phyloP scores from a whole-genome alignment of 2,888 invertebrate species.

The Altica lythri region DNA sequence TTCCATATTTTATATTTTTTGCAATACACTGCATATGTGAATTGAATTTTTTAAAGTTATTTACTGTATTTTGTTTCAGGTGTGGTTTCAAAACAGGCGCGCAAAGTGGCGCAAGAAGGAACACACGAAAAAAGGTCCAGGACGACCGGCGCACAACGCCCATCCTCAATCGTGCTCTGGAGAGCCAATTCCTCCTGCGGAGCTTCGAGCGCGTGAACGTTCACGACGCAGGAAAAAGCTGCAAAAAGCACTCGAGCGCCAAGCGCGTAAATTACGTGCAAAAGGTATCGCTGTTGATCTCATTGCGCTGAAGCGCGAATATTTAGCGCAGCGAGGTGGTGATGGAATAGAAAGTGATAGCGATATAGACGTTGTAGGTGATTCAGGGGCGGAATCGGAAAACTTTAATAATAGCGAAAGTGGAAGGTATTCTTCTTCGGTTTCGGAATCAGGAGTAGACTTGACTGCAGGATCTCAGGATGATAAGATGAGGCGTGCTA shows the following conservation, averaged over 20 bases:
- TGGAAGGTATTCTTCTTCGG: conserved; percentile 49
- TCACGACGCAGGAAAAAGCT: conserved; percentile 89
- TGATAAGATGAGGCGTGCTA: conserved; percentile 65
- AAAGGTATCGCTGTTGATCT: conserved; percentile 90
- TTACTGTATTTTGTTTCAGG: conserved; percentile 70
- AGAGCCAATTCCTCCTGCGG: conserved; percentile 93
- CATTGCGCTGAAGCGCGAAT: conserved; percentile 82
- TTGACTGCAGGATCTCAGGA: conserved; percentile 58
- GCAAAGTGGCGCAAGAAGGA: conserved; percentile 99
- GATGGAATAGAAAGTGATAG: conserved; percentile 64
- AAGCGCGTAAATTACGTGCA: conserved; percentile 88
- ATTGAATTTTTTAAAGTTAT: no score
- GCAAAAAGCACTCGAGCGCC: conserved; percentile 88
- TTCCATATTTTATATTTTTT: no score
- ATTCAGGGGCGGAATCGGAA: conserved; percentile 73
- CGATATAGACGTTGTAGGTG: conserved; percentile 86
- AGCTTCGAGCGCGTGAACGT: conserved; percentile 81
- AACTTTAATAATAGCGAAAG: conserved; percentile 62
- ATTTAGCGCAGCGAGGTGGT: conserved; percentile 77
- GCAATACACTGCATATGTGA: no score
- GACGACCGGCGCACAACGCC: conserved; percentile 97
- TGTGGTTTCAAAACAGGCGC: conserved; percentile 99
- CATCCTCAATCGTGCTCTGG: conserved; percentile 98
- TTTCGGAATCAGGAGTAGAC: conserved; percentile 55
- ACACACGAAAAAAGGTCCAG: conserved; percentile 98